phyloP scores from a whole-genome alignment of 2,113 vertebrate species.

The Rhinogobius similis region DNA sequence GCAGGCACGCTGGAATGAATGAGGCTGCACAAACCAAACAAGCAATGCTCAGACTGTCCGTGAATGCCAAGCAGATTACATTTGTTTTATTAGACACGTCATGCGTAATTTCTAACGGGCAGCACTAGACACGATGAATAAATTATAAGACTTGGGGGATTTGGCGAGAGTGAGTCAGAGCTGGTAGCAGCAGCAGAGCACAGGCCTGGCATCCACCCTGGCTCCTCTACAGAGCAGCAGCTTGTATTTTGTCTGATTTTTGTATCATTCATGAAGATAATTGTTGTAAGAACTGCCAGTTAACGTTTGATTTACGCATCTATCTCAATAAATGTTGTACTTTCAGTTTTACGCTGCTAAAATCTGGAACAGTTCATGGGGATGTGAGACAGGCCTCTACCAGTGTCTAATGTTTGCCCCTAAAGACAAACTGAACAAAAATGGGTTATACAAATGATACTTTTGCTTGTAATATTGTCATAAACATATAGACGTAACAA shows the following conservation, averaged over 20 bases:
- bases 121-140: conserved; percentile 3
- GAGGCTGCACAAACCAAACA: background rate
- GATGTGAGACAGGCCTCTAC: too few relatives aligned
- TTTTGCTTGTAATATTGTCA: too few relatives aligned
- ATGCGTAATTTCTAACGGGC: background rate
- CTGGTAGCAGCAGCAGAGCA: conserved; percentile 7
- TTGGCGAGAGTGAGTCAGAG: background rate
- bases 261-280: background rate
- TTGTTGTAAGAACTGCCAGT: background rate
- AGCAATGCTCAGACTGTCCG: background rate
- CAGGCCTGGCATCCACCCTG: conserved; percentile 48
- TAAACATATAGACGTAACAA: too few relatives aligned
- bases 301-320: too few relatives aligned
- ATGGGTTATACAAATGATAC: too few relatives aligned
- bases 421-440: too few relatives aligned
- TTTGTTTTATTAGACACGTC: background rate
- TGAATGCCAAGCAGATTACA: background rate
- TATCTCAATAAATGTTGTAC: too few relatives aligned
- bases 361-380: too few relatives aligned
- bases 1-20: conserved; percentile 22
- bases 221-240: conserved; percentile 67
- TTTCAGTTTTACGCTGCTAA: too few relatives aligned
- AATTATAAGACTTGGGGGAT: background rate
- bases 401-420: too few relatives aligned
- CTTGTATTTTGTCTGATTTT: background rate